Conservation (phyloP, 2,113 vertebrate species). For the Oostethus manadensis region DNA sequence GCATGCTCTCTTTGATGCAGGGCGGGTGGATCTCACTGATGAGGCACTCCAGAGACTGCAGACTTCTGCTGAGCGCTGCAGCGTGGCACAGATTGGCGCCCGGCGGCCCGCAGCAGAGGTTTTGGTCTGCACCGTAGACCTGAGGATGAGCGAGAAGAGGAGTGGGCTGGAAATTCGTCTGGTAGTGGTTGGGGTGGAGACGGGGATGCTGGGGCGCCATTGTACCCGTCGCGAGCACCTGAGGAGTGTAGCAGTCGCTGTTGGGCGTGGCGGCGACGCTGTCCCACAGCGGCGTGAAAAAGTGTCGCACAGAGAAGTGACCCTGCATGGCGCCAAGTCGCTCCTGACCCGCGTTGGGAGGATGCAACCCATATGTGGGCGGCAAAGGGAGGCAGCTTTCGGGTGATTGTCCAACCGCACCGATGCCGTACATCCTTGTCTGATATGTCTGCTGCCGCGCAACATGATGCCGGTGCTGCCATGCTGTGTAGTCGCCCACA, state of each 20-base stretch:
- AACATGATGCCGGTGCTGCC: conserved; percentile 76
- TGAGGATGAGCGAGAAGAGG: conserved; percentile 42
- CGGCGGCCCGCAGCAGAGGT: conserved; percentile 75
- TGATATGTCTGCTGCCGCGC: conserved; percentile 77
- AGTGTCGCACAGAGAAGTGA: conserved; percentile 80
- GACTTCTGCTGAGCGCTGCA: conserved; percentile 91
- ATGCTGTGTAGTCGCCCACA: conserved; percentile 78
- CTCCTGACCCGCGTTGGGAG: conserved; percentile 52
- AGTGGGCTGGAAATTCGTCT: conserved; percentile 48
- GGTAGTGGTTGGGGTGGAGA: conserved; percentile 33
- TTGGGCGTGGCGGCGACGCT: conserved; percentile 80
- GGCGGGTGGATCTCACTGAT: conserved; percentile 95
- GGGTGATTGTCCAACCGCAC: conserved; percentile 72
- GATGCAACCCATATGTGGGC: conserved; percentile 64
- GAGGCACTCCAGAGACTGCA: conserved; percentile 96
- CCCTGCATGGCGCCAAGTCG: conserved; percentile 75
- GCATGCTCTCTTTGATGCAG: conserved; percentile 97
- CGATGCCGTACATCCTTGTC: conserved; percentile 70
- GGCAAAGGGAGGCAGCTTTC: conserved; percentile 68
- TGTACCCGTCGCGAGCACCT: conserved; percentile 78
- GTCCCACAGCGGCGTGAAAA: conserved; percentile 86
- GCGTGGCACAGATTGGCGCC: conserved; percentile 83
- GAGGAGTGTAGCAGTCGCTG: conserved; percentile 85
- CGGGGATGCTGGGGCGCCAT: conserved; percentile 35
- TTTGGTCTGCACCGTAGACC: conserved; percentile 61